Conservation (phyloP, 53 echinoderm and acorn worm genomes). For the Echinometra lucunter region DNA sequence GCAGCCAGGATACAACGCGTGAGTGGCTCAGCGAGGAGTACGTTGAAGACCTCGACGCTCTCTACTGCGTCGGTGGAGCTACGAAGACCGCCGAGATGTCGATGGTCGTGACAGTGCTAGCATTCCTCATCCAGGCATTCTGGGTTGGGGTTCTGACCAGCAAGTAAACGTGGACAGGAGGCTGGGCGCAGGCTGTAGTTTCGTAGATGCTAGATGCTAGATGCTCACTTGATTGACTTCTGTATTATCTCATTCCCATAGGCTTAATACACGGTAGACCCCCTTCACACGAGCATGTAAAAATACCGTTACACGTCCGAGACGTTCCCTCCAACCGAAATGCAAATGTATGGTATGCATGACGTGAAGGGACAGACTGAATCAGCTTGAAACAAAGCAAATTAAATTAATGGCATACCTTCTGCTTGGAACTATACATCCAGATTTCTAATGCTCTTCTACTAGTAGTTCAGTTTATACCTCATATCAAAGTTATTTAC, state of each 20-base stretch:
- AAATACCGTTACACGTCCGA: too few species aligned
- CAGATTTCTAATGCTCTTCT: too few species aligned
- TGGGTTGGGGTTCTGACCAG: not conserved
- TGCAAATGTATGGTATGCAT: too few species aligned
- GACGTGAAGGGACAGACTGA: too few species aligned
- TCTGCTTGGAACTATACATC: too few species aligned
- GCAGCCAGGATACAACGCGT: not conserved
- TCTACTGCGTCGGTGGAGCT: constrained; percentile 41
- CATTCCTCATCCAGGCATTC: not conserved
- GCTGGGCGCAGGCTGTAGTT: constrained; percentile 41
- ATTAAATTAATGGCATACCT: too few species aligned
- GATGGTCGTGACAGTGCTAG: not conserved
- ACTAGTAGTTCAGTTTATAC: not conserved
- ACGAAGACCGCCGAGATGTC: not conserved
- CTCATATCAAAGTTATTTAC: not conserved
- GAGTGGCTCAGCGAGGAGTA: constrained; percentile 61
- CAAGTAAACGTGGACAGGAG: not conserved
- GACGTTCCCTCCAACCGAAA: too few species aligned
- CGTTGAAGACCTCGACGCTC: not conserved
- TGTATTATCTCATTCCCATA: too few species aligned
- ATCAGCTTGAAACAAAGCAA: too few species aligned
- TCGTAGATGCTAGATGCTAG: not conserved
- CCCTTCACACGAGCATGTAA: too few species aligned
- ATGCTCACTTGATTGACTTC: too few species aligned
- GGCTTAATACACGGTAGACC: too few species aligned